Evolutionary conservation across 1,140 invertebrate genomes (phyloP).

Genomic region (Drosophila albomicans): DNA sequence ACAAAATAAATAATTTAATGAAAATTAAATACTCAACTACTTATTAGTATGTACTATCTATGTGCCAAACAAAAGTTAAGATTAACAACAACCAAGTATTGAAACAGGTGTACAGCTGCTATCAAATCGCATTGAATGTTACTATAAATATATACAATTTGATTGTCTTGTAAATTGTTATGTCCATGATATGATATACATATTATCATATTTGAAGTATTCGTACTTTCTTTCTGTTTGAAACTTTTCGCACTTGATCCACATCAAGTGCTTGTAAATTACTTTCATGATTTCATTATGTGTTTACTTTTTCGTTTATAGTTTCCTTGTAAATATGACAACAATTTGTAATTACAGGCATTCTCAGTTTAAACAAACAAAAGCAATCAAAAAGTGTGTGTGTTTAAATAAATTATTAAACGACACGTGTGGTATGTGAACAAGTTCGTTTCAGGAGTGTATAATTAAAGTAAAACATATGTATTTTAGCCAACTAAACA

Average conservation of each 20-base stretch:
- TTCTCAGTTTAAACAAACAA: slow-evolving; percentile 23
- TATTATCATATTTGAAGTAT: slow-evolving; percentile 15
- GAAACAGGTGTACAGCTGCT: slow-evolving; percentile 48
- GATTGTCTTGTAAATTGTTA: slow-evolving; percentile 82
- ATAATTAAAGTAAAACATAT: slow-evolving; percentile 30
- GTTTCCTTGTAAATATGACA: slow-evolving; percentile 62
- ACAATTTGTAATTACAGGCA: slow-evolving; percentile 60
- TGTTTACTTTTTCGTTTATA: slow-evolving; percentile 5
- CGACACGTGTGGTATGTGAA: slow-evolving; percentile 67
- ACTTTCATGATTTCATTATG: slow-evolving; percentile 10
- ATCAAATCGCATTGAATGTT: slow-evolving; percentile 67
- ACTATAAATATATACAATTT: slow-evolving; percentile 31
- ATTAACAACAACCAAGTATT: slow-evolving; percentile 4
- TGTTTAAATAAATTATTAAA: slow-evolving; percentile 57
- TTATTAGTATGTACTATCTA: slow-evolving; percentile 11
- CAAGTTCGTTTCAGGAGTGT: slow-evolving; percentile 68
- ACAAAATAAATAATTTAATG: slow-evolving; percentile 17
- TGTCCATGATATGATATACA: slow-evolving; percentile 48
- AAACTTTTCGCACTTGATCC: slow-evolving; percentile 1
- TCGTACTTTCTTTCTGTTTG: not conserved
- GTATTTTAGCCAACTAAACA: slow-evolving; percentile 17
- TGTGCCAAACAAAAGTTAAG: slow-evolving; percentile 13
- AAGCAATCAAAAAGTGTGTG: slow-evolving; percentile 39
- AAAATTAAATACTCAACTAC: slow-evolving; percentile 1
- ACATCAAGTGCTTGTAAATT: slow-evolving; percentile 36